Base-by-base conservation (phyloP, 2,888 invertebrate genomes). In the Neria commutata region DNA sequence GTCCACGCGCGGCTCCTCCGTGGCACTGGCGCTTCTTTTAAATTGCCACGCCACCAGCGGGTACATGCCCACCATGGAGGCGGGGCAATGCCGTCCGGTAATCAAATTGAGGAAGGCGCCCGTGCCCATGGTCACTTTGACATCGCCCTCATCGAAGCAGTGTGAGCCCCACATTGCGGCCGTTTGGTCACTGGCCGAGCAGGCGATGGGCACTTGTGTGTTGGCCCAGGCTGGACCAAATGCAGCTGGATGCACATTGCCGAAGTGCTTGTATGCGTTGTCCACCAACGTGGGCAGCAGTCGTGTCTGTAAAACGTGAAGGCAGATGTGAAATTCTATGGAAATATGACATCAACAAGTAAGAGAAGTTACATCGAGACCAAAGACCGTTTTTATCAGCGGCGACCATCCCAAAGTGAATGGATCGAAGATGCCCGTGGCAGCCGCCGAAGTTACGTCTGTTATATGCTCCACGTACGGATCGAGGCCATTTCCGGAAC, bases 361-460 rank as follows among this genome's bases (percentile, higher is more conserved):
- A 52, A 47, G n/a, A n/a, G 8, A 1, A 69, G 73, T 70, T 65
- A 79, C 79, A 65, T 80, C 72, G 16, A 97, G 87, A 59, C 87
- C 86, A 69, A 95, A 86, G 29, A 94, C 75, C 16, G 85, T 10
- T 89, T 87, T 85, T 88, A 88, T 6, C 83, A 83, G 42, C 16
- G 73, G 65, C 0, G 93, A 91, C 95, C 97, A 98, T 63, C 88
- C 84, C 83, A 93, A 85, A 62, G 90, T 88, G 79, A 94, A 98
- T 0, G 97, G 96, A 81, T 98, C 98, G 79, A 87, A 98, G 71
- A 98, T 86, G 1, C 95, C 98, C 0, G 97, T 95, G 1, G 94
- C 91, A 33, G 95, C 92, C 1, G 94, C 94, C 68, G 91, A 93
- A 0, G 94, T 93, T n/a, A 91, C 88, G 76, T 99, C 98, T 0